Evolutionary conservation across 2,888 invertebrate genomes (phyloP).

Genomic region (Caenorhabditis zanzibari): DNA sequence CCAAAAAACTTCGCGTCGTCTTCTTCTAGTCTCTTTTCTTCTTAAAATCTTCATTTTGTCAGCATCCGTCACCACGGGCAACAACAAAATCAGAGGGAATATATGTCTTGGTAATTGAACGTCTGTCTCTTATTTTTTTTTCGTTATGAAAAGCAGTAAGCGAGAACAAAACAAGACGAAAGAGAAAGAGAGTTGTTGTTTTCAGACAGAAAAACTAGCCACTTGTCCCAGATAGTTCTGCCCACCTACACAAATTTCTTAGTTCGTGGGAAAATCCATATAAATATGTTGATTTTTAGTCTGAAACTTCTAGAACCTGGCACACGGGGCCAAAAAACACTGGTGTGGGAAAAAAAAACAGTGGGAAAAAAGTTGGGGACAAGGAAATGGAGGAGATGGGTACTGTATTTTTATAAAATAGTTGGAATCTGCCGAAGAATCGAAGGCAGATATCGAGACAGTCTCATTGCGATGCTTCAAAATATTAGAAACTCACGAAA

Average conservation of each 20-base stretch:
- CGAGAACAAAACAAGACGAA: background rate
- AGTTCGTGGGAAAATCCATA: conserved; percentile 1
- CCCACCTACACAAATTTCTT: background rate
- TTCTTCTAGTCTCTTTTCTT: background rate
- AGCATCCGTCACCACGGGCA: conserved; percentile 20
- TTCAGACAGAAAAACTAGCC: background rate
- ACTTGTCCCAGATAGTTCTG: background rate
- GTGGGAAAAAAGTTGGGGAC: background rate
- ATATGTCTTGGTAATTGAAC: conserved; percentile 30
- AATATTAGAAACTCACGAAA: too few relatives aligned
- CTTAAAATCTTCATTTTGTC: background rate
- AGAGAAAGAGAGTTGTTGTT: background rate
- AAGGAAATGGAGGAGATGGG: background rate
- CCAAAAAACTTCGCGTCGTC: too few relatives aligned
- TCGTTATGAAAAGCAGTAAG: conserved; percentile 15
- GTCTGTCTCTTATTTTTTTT: conserved; percentile 4
- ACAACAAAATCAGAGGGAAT: conserved; percentile 16
- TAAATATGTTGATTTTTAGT: background rate
- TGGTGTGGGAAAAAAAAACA: background rate
- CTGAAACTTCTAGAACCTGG: background rate
- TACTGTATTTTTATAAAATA: background rate
- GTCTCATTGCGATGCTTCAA: too few relatives aligned
- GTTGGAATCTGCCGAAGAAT: too few relatives aligned
- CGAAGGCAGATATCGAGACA: background rate
- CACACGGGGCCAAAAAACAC: background rate